Evolutionary conservation across 37 sponge, comb jelly and placozoan genomes (phyloP), one percentile per base, ranked within the genome.

Genomic region (Petrosia ficiformis): DNA sequence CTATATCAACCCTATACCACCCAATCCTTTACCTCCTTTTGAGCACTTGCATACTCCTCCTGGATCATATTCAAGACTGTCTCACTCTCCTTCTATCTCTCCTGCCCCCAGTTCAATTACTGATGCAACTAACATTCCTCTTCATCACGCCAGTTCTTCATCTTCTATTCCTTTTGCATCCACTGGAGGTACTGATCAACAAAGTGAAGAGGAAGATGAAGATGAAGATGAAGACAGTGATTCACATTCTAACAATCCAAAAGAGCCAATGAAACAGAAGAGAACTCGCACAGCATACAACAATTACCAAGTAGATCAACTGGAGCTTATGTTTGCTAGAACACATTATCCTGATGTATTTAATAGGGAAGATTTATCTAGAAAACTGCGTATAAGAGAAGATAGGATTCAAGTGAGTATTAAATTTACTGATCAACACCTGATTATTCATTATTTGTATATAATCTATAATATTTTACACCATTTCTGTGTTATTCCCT

Each of bases 271-370:
- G 44, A 79, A 78, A 42, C 84, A 80, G 16, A 89, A 83, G 65
- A 56, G 89, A n/a, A 84, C 80, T 40, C 66, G 86, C 25, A 86
- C 80, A 37, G 86, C 86, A 21, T 86, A 80, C 70, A 86, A 76
- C 44, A 74, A 69, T 37, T 70, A 68, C 38, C 86, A 86, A 34
- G 54, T 86, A 43, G 86, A 86, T 24, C 84, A 83, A 59, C 77
- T 89, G 39, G 89, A 89, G 67, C 37, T 79, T 33, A 75, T 81
- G 24, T 89, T 89, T 44, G 26, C 76, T 21, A 80, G 59, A 22
- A 79, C 89, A 26, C 89, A 89, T 28, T 89, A 89, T 41, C 89
- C 89, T 42, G 89, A 89, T 44, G 89, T 89, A 6, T 83, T 83
- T 37, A 22, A 73, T 0, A 35, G 89, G 16, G 84, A 89, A 43